Percentiles rank a stretch among this genome's conserved stretches.
Evolutionary conservation across 64 coral and sea anemone genomes (phyloP).

Genomic region (Acropora tenuis): DNA sequence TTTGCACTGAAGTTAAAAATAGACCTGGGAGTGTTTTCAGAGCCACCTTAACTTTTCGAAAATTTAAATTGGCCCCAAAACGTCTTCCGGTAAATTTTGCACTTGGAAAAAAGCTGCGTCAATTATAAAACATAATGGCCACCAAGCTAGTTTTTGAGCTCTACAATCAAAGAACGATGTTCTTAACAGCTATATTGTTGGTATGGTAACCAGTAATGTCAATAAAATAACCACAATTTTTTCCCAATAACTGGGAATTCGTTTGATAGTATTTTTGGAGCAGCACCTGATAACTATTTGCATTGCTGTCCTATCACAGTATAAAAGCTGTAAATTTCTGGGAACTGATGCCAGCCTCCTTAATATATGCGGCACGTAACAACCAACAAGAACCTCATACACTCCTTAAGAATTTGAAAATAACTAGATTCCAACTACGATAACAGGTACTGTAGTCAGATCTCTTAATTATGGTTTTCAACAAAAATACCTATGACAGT

Average conservation of each 20-base stretch:
- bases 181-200: background rate
- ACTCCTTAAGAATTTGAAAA: conserved; percentile 14
- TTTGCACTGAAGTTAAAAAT: background rate
- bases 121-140: no score
- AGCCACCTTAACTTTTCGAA: background rate
- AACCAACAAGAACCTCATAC: conserved; percentile 5
- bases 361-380: background rate
- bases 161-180: background rate
- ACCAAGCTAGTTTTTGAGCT: background rate
- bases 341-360: conserved; percentile 1
- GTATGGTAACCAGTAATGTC: background rate
- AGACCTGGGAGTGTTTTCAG: background rate
- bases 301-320: conserved; percentile 7
- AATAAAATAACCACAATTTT: background rate
- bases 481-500: background rate
- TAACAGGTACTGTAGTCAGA: conserved; percentile 8
- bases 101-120: background rate
- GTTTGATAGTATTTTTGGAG: background rate
- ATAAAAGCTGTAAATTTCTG: conserved; percentile 6
- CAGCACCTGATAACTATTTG: background rate
- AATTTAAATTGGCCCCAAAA: background rate
- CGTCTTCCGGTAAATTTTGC: background rate
- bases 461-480: background rate
- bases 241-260: background rate
- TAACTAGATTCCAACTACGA: conserved; percentile 12